A percentile compares a stretch with the other conserved stretches of the same genome.
phyloP scores from a whole-genome alignment of 2,797 vertebrate genomes.

The Typhlichthys subterraneus region DNA sequence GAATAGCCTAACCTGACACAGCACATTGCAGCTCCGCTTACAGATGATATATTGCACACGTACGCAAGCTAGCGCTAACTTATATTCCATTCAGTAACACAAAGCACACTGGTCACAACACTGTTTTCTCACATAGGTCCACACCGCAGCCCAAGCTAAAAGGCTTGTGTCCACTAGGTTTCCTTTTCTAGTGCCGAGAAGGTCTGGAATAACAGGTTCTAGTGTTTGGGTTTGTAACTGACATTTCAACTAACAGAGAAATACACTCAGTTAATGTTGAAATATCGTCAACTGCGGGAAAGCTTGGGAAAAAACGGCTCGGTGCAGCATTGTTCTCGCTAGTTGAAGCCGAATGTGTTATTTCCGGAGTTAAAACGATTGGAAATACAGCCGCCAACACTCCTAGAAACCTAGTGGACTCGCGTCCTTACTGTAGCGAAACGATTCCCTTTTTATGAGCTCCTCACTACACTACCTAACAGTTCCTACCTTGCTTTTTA shows the following conservation, averaged over 20 bases:
- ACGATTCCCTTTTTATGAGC: background rate
- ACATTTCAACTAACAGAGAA: slow-evolving; percentile 3
- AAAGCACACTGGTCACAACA: slow-evolving; percentile 22
- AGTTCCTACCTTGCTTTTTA: background rate
- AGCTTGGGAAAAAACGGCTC: slow-evolving; percentile 5
- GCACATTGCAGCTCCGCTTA: slow-evolving; percentile 7
- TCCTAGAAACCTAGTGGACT: slow-evolving; percentile 52
- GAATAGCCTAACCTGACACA: slow-evolving; percentile 48
- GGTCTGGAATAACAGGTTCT: slow-evolving; percentile 16
- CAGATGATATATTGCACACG: slow-evolving; percentile 34
- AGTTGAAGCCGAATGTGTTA: background rate
- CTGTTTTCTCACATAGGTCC: slow-evolving; percentile 34
- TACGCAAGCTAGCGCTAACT: slow-evolving; percentile 2
- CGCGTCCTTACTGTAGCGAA: slow-evolving; percentile 18
- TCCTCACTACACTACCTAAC: slow-evolving; percentile 5
- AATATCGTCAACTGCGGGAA: no score
- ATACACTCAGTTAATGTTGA: background rate
- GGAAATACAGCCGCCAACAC: slow-evolving; percentile 15
- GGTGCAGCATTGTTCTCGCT: slow-evolving; percentile 22
- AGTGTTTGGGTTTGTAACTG: background rate
- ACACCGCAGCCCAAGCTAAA: slow-evolving; percentile 17
- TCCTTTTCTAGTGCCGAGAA: slow-evolving; percentile 40
- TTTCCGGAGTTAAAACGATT: slow-evolving; percentile 10
- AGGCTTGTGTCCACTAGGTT: slow-evolving; percentile 49
- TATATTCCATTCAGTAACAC: slow-evolving; percentile 23